phyloP scores from a whole-genome alignment of 2,113 vertebrate genomes.

The Siphamia tubifer region DNA sequence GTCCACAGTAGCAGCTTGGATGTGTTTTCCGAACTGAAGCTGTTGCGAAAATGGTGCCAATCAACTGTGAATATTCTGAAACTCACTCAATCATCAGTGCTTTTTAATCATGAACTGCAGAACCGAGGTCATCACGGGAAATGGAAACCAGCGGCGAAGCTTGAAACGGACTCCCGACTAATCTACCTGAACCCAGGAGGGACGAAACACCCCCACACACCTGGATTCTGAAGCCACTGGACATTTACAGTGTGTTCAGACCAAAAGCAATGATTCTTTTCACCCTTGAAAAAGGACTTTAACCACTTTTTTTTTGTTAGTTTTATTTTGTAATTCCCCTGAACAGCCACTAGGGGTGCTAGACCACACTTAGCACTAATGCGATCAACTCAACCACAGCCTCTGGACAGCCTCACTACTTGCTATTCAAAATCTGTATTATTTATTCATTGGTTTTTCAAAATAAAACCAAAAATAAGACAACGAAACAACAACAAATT shows the following conservation, averaged over 20 bases:
- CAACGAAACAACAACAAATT: no score
- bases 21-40: neutral
- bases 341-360: no score
- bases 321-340: no score
- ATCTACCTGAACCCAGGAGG: slow-evolving; percentile 2
- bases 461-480: no score
- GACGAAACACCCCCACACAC: neutral
- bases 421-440: no score
- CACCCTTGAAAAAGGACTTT: no score
- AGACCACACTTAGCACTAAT: no score
- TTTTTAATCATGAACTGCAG: slow-evolving; percentile 10
- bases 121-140: slow-evolving; percentile 12
- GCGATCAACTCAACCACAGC: no score
- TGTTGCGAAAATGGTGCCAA: slow-evolving; percentile 51
- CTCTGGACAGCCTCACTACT: no score
- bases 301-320: no score
- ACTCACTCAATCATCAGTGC: slow-evolving; percentile 32
- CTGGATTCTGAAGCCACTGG: neutral
- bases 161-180: neutral
- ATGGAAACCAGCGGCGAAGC: neutral
- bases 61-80: slow-evolving; percentile 49
- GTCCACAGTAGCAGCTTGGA: slow-evolving; percentile 1
- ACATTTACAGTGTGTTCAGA: neutral
- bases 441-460: no score
- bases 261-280: neutral